These are phyloP conservation scores for Gulo gulo DNA, from an alignment of 2,113 vertebrate genomes.

Conservation along the genomic window DNA sequence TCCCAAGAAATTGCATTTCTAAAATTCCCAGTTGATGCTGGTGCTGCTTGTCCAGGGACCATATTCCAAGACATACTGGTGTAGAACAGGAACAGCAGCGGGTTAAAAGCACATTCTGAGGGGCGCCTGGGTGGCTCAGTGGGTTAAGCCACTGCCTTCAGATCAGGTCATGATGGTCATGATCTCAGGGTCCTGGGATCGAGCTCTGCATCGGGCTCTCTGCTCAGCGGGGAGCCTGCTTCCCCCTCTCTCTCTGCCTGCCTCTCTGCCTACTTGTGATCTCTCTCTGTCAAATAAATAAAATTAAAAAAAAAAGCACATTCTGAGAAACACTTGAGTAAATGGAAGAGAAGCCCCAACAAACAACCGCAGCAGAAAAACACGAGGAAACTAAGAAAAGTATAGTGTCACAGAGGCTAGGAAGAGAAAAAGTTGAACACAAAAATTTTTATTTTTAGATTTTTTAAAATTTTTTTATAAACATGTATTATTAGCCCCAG, in stretches of 20 bases:
- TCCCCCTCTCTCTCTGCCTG: too few species aligned
- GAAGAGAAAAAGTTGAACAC: background rate
- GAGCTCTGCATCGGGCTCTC: too few species aligned
- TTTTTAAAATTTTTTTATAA: too few species aligned
- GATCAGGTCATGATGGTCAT: too few species aligned
- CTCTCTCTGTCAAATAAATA: too few species aligned
- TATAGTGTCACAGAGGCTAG: background rate
- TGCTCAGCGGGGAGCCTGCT: too few species aligned
- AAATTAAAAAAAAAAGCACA: too few species aligned
- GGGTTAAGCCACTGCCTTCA: too few species aligned
- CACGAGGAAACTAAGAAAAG: background rate
- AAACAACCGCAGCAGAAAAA: background rate
- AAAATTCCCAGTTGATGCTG: background rate
- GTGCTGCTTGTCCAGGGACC: background rate
- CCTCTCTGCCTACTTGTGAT: too few species aligned
- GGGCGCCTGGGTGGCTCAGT: background rate
- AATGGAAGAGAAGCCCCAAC: background rate
- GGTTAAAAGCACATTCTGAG: background rate
- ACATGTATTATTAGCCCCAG: too few species aligned
- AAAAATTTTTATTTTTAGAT: background rate
- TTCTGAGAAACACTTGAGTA: background rate
- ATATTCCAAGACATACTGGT: background rate
- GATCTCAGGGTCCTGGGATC: too few species aligned
- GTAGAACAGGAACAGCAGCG: background rate
- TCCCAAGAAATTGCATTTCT: background rate